Evolutionary conservation across 2,888 invertebrate genomes (phyloP), one percentile per base, ranked within the genome.

Genomic region (Neuroscelio doddi): DNA sequence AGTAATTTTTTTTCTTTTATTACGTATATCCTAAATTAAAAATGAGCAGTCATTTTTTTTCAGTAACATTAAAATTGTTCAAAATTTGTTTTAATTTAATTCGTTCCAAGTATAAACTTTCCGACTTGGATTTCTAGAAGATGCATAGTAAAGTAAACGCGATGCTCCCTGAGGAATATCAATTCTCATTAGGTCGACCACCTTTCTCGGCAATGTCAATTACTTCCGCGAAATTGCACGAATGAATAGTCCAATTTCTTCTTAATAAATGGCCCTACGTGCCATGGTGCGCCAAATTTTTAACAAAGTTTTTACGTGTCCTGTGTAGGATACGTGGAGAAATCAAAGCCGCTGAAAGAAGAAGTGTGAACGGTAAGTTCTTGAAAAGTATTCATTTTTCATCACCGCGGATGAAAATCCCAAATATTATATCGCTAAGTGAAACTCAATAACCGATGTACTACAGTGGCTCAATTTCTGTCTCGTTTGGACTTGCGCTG

Each of bases 121-220:
- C 30, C 30, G 30, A 30, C 3, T n/a, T n/a, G n/a, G n/a, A n/a
- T n/a, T n/a, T n/a, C n/a, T n/a, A n/a, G n/a, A n/a, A 50, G 64
- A 55, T 64, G 50, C 53, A 41, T 58, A 41, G 59, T 61, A 44
- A 66, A 62, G 66, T 57, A 57, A 63, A 66, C 59, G 59, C 66
- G 53, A 55, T 47, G 58, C 62, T 51, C 46, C 67, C 58, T 32
- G 55, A 68, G 68, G 67, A 74, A 72, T 74, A 75, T 71, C 70
- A 59, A 73, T 68, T 70, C 59, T 68, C 72, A 74, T 74, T 68
- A 70, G 67, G 65, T 57, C 63, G 49, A 52, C 63, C 65, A 69
- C 64, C 65, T 65, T 66, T 69, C 56, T 50, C n/a, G n/a, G n/a
- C n/a, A n/a, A 10, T 34, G 58, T 66, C 50, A 17, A 69, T 66